Conservation (phyloP, 2,888 invertebrate genomes). For the Tiliacea aurago region DNA sequence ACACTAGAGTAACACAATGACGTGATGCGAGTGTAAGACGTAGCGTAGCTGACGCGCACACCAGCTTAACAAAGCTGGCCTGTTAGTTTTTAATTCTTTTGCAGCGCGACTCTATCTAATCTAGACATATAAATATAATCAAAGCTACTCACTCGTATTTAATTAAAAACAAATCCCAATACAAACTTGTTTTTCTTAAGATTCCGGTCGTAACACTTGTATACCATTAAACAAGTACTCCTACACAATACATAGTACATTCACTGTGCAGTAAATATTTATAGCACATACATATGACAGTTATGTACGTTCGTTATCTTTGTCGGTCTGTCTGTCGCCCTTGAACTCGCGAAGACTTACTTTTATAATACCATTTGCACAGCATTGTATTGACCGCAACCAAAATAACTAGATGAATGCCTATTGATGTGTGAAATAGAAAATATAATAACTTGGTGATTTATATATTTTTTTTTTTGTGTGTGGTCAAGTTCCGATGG, state of each 20-base stretch:
- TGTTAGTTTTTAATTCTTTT: too few relatives aligned
- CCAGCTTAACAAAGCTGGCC: too few relatives aligned
- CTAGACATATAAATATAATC: too few relatives aligned
- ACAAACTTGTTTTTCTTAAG: constrained; percentile 28
- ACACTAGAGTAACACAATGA: too few relatives aligned
- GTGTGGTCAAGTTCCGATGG: too few relatives aligned
- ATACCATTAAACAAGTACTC: background rate
- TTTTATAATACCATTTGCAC: constrained; percentile 62
- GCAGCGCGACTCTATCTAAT: too few relatives aligned
- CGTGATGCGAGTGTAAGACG: too few relatives aligned
- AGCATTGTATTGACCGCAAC: constrained; percentile 50
- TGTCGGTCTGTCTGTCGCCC: constrained; percentile 63
- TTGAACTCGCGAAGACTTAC: constrained; percentile 71
- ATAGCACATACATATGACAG: constrained; percentile 30
- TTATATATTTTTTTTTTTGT: background rate
- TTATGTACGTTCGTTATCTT: constrained; percentile 60
- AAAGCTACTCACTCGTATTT: background rate
- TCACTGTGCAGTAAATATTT: constrained; percentile 25
- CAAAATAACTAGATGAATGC: constrained; percentile 41
- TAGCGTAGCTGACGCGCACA: too few relatives aligned
- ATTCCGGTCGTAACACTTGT: constrained; percentile 16
- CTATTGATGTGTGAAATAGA: constrained; percentile 1
- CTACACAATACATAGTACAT: constrained; percentile 15
- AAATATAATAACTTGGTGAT: background rate
- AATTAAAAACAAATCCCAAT: background rate